A percentile compares a stretch with the other conserved stretches of the same genome.
phyloP scores from a whole-genome alignment of 2,797 vertebrate genomes.

The Orestias chungarensis region DNA sequence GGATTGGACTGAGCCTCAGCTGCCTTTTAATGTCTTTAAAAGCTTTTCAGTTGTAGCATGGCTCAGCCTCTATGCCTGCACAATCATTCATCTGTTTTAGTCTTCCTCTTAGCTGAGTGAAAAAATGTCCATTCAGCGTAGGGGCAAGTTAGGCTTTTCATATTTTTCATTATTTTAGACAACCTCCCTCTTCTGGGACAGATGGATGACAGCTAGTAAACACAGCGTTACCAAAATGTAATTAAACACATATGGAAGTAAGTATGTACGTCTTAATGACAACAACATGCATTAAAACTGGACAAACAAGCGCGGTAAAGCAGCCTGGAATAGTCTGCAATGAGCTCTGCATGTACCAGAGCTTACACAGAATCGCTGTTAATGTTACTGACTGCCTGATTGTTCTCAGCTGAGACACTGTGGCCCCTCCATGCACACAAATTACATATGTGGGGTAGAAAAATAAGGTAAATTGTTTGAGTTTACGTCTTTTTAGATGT shows the following conservation, averaged over 20 bases:
- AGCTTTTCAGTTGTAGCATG: conserved; percentile 64
- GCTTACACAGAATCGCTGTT: conserved; percentile 34
- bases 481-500: background rate
- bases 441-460: too few species aligned
- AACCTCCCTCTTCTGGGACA: background rate
- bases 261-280: background rate
- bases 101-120: conserved; percentile 51
- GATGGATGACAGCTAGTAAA: background rate
- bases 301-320: background rate
- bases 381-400: conserved; percentile 44
- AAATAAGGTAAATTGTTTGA: background rate
- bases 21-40: conserved; percentile 78
- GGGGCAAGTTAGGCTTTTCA: conserved; percentile 15
- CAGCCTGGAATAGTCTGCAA: background rate
- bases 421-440: background rate
- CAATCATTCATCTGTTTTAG: conserved; percentile 51
- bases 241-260: background rate
- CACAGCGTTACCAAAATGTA: background rate
- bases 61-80: conserved; percentile 41
- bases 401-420: conserved; percentile 20
- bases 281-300: background rate
- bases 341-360: conserved; percentile 16
- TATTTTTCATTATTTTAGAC: background rate
- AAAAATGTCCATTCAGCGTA: conserved; percentile 38
- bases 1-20: conserved; percentile 57